Evolutionary conservation across 2,113 vertebrate genomes (phyloP).

Genomic region (Hemiprocne comata): DNA sequence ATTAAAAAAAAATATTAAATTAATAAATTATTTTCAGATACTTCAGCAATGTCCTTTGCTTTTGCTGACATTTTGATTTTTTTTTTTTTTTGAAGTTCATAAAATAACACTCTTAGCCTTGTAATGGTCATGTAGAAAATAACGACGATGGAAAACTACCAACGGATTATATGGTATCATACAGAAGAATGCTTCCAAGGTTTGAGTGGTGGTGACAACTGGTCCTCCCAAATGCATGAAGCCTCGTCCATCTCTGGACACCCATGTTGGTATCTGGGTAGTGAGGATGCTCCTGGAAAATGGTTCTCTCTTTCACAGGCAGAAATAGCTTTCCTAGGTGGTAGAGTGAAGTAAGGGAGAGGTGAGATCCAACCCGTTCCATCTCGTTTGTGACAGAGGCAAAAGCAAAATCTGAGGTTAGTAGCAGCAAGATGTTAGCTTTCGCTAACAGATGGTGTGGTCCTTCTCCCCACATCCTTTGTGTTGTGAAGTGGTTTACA

Average conservation of each 20-base stretch:
- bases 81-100: slow-evolving; percentile 16
- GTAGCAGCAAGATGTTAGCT: slow-evolving; percentile 64
- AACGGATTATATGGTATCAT: neutral
- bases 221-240: neutral
- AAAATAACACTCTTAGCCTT: slow-evolving; percentile 60
- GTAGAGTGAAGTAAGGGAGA: neutral
- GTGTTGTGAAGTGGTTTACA: neutral
- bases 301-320: neutral
- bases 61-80: slow-evolving; percentile 53
- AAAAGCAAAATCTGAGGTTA: neutral
- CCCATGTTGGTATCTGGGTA: neutral
- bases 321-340: neutral
- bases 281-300: neutral
- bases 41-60: slow-evolving; percentile 48
- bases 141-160: slow-evolving; percentile 34
- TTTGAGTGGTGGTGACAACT: neutral
- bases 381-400: neutral
- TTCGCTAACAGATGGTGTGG: neutral
- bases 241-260: neutral
- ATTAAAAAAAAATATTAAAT: slow-evolving; percentile 55
- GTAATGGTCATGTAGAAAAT: slow-evolving; percentile 56
- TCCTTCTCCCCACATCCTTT: neutral
- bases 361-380: neutral
- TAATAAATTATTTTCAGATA: slow-evolving; percentile 79
- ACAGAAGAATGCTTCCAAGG: slow-evolving; percentile 43